Percentiles rank a stretch among this genome's conserved stretches.
phyloP scores from a whole-genome alignment of 2,113 vertebrate species.

The Hippocampus abdominalis region DNA sequence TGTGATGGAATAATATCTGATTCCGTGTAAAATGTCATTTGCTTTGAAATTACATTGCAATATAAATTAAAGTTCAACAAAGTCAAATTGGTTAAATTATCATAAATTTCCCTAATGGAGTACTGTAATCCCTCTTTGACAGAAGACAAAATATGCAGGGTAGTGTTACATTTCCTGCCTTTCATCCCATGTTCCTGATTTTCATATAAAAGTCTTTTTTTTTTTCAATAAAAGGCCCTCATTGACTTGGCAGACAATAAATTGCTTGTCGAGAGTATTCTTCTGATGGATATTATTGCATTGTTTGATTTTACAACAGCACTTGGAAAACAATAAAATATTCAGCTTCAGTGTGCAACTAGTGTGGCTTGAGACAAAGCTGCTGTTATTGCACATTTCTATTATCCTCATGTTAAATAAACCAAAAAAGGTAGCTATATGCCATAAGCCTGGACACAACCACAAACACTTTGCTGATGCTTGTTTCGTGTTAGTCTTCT shows the following conservation, averaged over 20 bases:
- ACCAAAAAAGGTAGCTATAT: neutral
- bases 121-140: constrained; percentile 58
- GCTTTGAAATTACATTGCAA: constrained; percentile 59
- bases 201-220: constrained; percentile 76
- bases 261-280: constrained; percentile 46
- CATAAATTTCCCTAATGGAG: constrained; percentile 80
- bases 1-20: constrained; percentile 26
- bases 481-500: too few relatives aligned
- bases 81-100: constrained; percentile 65
- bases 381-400: constrained; percentile 42
- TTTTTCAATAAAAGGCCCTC: constrained; percentile 40
- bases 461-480: too few relatives aligned
- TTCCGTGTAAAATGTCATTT: constrained; percentile 56
- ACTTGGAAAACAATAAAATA: constrained; percentile 71
- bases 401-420: neutral
- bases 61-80: constrained; percentile 71
- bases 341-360: constrained; percentile 77
- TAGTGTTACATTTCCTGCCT: constrained; percentile 65
- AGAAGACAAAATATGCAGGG: constrained; percentile 65
- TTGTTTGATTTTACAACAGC: constrained; percentile 55
- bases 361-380: constrained; percentile 50
- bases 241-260: constrained; percentile 55
- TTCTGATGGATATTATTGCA: constrained; percentile 63
- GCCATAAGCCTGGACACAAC: neutral
- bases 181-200: constrained; percentile 75